A percentile compares a stretch with the other conserved stretches of the same genome.
phyloP scores from a whole-genome alignment of 2,113 vertebrate species.

The Salvelinus alpinus region DNA sequence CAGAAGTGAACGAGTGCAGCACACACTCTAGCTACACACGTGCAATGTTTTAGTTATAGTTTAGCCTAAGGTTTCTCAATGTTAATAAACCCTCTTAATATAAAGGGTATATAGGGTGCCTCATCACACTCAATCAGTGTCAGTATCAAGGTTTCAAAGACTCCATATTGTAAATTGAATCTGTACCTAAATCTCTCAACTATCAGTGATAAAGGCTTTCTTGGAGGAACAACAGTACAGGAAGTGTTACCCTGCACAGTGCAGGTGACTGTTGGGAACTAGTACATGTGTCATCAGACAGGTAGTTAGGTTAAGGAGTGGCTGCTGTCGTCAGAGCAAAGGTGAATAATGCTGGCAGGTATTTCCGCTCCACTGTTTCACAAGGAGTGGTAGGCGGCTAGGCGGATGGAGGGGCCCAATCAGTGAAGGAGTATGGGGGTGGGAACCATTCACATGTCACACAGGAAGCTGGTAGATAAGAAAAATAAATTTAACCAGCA shows the following conservation, averaged over 20 bases:
- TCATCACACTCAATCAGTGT: too few relatives aligned
- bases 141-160: too few relatives aligned
- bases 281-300: constrained; percentile 34
- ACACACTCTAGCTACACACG: too few relatives aligned
- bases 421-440: constrained; percentile 45
- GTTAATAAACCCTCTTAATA: too few relatives aligned
- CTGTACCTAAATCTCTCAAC: too few relatives aligned
- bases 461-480: constrained; percentile 47
- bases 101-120: too few relatives aligned
- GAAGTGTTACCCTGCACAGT: constrained; percentile 44
- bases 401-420: constrained; percentile 54
- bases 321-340: constrained; percentile 58
- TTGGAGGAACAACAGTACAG: constrained; percentile 18
- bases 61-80: too few relatives aligned
- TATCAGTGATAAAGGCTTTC: constrained; percentile 18
- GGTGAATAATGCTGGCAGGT: constrained; percentile 59
- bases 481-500: neutral
- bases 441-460: constrained; percentile 36
- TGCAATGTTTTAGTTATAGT: too few relatives aligned
- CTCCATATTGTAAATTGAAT: too few relatives aligned
- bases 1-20: too few relatives aligned
- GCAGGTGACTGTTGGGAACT: constrained; percentile 66
- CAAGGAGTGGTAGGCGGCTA: constrained; percentile 6
- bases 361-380: constrained; percentile 64
- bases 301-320: constrained; percentile 68